Evolutionary conservation across 2,888 invertebrate genomes (phyloP).

Genomic region (Xylota segnis): DNA sequence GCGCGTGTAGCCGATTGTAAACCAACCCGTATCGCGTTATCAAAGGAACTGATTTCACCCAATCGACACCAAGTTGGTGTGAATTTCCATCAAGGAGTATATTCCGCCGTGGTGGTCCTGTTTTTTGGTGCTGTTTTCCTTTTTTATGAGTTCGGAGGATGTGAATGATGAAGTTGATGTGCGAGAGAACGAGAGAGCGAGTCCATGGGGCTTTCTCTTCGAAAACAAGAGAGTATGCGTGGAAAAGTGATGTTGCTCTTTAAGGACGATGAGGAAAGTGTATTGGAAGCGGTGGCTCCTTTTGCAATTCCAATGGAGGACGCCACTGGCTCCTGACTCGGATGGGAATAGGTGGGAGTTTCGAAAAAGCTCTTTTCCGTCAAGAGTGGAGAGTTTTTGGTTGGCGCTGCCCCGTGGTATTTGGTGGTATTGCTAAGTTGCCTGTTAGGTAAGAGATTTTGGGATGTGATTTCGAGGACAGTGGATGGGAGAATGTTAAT

Average conservation of each 20-base stretch:
- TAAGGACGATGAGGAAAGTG: not conserved
- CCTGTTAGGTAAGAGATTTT: slow-evolving; percentile 65
- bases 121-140: slow-evolving; percentile 21
- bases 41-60: slow-evolving; percentile 76
- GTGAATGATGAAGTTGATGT: slow-evolving; percentile 52
- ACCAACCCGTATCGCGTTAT: slow-evolving; percentile 76
- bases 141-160: slow-evolving; percentile 46
- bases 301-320: slow-evolving; percentile 18
- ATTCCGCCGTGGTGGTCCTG: slow-evolving; percentile 56
- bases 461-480: slow-evolving; percentile 43
- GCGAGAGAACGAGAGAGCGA: slow-evolving; percentile 5
- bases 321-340: slow-evolving; percentile 52
- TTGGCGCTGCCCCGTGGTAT: not conserved
- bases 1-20: slow-evolving; percentile 58
- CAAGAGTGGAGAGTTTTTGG: slow-evolving; percentile 39
- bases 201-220: slow-evolving; percentile 38
- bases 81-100: slow-evolving; percentile 68
- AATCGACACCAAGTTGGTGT: slow-evolving; percentile 75
- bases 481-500: slow-evolving; percentile 39
- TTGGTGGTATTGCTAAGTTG: slow-evolving; percentile 19
- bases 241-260: slow-evolving; percentile 34
- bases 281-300: not conserved
- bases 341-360: slow-evolving; percentile 9
- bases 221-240: slow-evolving; percentile 56
- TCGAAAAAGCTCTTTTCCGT: slow-evolving; percentile 69